phyloP scores from a whole-genome alignment of 2,888 invertebrate genomes.

The Cordilura impudica region DNA sequence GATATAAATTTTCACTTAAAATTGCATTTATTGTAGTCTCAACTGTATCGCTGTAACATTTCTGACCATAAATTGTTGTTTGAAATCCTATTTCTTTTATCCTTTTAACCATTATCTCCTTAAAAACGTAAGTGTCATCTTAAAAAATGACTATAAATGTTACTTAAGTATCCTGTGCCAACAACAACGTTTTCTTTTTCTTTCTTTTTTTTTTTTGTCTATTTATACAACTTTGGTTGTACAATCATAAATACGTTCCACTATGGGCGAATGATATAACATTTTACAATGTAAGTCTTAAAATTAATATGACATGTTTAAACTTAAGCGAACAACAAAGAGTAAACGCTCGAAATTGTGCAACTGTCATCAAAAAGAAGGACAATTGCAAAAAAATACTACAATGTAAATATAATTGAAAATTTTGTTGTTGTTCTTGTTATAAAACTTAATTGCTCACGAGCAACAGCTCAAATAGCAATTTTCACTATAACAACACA shows the following conservation, averaged over 20 bases:
- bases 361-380: not conserved
- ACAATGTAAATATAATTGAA: not conserved
- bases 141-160: not conserved
- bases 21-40: too few species aligned
- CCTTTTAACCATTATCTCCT: not conserved
- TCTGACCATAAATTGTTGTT: not conserved
- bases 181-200: too few species aligned
- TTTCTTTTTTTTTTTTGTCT: too few species aligned
- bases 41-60: not conserved
- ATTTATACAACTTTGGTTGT: too few species aligned
- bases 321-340: not conserved
- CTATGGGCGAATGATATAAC: not conserved
- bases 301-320: constrained; percentile 16
- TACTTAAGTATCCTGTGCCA: too few species aligned
- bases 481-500: not conserved
- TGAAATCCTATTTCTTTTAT: not conserved
- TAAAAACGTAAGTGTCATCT: not conserved
- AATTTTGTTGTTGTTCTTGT: not conserved
- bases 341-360: not conserved
- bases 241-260: not conserved
- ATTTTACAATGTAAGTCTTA: constrained; percentile 15
- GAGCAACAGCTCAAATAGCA: not conserved
- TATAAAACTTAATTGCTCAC: not conserved
- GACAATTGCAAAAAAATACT: not conserved
- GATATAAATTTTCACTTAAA: too few species aligned